phyloP scores from a whole-genome alignment of 2,888 invertebrate species.

The Drosophila bunnanda region DNA sequence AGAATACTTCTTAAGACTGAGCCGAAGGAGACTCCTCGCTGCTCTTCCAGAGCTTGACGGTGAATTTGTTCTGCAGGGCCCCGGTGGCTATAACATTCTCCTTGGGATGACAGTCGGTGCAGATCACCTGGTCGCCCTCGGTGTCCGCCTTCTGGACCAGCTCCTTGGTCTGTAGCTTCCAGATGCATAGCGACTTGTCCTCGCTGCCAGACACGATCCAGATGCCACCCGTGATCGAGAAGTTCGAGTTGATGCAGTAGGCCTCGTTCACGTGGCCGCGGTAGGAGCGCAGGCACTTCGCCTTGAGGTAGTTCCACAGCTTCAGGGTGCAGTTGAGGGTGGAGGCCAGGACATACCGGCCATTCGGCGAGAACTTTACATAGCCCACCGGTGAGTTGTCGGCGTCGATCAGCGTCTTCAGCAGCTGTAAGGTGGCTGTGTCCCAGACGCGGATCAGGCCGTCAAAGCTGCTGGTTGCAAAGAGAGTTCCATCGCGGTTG shows the following conservation, averaged over 20 bases:
- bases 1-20: neutral
- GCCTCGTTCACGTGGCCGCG: slow-evolving; percentile 99
- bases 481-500: slow-evolving; percentile 98
- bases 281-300: slow-evolving; percentile 98
- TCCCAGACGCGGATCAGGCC: slow-evolving; percentile 99
- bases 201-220: slow-evolving; percentile 99
- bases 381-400: slow-evolving; percentile 99
- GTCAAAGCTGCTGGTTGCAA: slow-evolving; percentile 99
- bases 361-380: slow-evolving; percentile 99
- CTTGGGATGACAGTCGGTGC: slow-evolving; percentile 99
- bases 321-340: slow-evolving; percentile 98
- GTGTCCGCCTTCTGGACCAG: slow-evolving; percentile 98
- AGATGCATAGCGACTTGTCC: slow-evolving; percentile 98
- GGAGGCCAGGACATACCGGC: slow-evolving; percentile 98
- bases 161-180: slow-evolving; percentile 99
- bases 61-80: slow-evolving; percentile 98
- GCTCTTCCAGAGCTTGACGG: slow-evolving; percentile 99
- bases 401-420: slow-evolving; percentile 99
- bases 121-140: slow-evolving; percentile 96
- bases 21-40: slow-evolving; percentile 88
- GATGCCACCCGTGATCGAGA: slow-evolving; percentile 99
- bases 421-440: slow-evolving; percentile 98
- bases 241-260: slow-evolving; percentile 99
- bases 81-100: slow-evolving; percentile 99
- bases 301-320: slow-evolving; percentile 99